Conservation (phyloP, 2,888 invertebrate species). For the Xestoiulus laeticollis region DNA sequence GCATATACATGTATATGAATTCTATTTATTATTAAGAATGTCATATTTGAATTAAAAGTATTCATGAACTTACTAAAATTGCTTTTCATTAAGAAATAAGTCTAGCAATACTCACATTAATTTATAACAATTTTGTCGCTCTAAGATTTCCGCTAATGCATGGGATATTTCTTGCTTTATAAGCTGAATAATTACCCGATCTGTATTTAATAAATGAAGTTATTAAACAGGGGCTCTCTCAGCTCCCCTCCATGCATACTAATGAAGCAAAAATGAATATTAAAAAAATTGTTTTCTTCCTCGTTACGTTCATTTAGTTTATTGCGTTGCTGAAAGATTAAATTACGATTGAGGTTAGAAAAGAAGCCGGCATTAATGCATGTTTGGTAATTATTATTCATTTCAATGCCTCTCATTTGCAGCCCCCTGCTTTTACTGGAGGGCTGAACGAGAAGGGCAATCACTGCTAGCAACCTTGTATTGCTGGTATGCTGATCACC, state of each 20-base stretch:
- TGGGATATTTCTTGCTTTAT: neutral
- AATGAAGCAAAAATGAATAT: neutral
- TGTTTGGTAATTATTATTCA: neutral
- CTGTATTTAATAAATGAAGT: neutral
- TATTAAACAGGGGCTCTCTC: neutral
- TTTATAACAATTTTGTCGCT: too few species aligned
- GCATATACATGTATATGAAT: too few species aligned
- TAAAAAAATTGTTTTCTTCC: neutral
- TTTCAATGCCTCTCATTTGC: neutral
- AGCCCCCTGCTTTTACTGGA: neutral
- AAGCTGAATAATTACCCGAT: neutral
- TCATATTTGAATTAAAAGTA: too few species aligned
- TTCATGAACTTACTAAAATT: too few species aligned
- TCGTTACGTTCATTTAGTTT: neutral
- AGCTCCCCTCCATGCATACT: neutral
- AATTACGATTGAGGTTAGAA: neutral
- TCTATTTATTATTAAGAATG: too few species aligned
- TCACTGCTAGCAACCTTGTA: too few species aligned
- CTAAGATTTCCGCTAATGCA: too few species aligned
- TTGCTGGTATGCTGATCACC: neutral
- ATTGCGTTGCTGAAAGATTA: neutral
- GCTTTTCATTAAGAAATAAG: too few species aligned
- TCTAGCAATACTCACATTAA: too few species aligned
- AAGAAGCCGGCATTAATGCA: neutral
- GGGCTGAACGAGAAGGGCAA: too few species aligned